These are phyloP conservation scores for Phaethon lepturus DNA, from an alignment of 2,113 vertebrate genomes.

Conservation along the genomic window DNA sequence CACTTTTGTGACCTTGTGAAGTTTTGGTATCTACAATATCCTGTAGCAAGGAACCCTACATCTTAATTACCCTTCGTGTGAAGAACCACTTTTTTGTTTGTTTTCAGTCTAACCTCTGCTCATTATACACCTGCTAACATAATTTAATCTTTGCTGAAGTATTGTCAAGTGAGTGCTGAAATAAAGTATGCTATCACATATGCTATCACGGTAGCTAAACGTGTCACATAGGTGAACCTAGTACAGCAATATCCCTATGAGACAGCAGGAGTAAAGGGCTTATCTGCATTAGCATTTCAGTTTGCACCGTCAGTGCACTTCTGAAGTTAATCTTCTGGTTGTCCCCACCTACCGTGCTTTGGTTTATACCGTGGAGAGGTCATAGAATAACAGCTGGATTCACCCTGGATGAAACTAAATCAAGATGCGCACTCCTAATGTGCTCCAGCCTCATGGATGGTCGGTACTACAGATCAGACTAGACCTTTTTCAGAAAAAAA, in stretches of 20 bases:
- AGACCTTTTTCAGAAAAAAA: not conserved
- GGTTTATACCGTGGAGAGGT: not conserved
- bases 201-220: not conserved
- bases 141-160: not conserved
- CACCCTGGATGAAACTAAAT: not conserved
- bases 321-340: not conserved
- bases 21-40: not conserved
- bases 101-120: not conserved
- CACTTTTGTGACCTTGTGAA: not conserved
- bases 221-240: not conserved
- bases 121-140: not conserved
- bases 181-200: not conserved
- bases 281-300: not conserved
- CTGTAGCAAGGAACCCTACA: not conserved
- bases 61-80: not conserved
- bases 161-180: not conserved
- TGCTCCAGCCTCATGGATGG: not conserved
- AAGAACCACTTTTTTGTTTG: not conserved
- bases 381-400: not conserved
- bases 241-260: not conserved
- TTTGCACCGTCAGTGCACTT: not conserved
- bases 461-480: not conserved
- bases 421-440: not conserved
- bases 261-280: not conserved
- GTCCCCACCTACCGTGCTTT: not conserved